Base-by-base conservation (phyloP, 2,888 invertebrate species). In the Hypena proboscidalis region DNA sequence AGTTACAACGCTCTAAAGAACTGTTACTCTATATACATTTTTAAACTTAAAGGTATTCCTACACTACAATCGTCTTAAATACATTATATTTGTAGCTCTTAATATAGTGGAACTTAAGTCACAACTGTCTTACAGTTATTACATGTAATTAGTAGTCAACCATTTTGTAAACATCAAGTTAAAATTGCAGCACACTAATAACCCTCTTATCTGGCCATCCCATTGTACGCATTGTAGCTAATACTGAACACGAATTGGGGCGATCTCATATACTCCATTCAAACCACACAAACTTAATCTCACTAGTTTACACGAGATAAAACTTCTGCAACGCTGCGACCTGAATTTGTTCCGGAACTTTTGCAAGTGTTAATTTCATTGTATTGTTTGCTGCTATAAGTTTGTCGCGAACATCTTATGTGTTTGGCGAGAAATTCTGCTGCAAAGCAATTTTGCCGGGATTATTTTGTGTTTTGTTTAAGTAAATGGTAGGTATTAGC, bases 251-350 rank as follows among this genome's bases (percentile, higher is more conserved):
- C 8, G 36, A 60, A 51, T 45, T 43, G 44, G 30, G 11, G 30
- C 30, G 47, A 36, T 51, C 47, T 49, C 45, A 48, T 45, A 58
- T 41, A 46, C 22, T 40, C 29, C 35, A 61, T 61, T 56, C 43
- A 40, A 57, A 43, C 41, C 35, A 33, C 37, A 27, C 59, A 72
- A 77, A 75, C 70, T 74, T 74, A 75, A 75, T 76, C 72, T 67
- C 50, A 49, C 53, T 62, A 72, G 76, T 74, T 76, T 70, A 68
- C 73, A 71, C 65, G 53, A 66, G 71, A 74, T 77, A 73, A 77
- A 77, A 76, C 69, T 75, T 65, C 7, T 46, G 43, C 38, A 44
- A 31, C 39, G 31, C 37, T 39, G 43, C 62, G 63, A 54, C 64
- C 67, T 60, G 67, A 70, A 70, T 70, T 68, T 53, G 64, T 74